A percentile compares a stretch with the other conserved stretches of the same genome.
phyloP scores from a whole-genome alignment of 2,888 invertebrate species.

The Euzetes globulus region DNA sequence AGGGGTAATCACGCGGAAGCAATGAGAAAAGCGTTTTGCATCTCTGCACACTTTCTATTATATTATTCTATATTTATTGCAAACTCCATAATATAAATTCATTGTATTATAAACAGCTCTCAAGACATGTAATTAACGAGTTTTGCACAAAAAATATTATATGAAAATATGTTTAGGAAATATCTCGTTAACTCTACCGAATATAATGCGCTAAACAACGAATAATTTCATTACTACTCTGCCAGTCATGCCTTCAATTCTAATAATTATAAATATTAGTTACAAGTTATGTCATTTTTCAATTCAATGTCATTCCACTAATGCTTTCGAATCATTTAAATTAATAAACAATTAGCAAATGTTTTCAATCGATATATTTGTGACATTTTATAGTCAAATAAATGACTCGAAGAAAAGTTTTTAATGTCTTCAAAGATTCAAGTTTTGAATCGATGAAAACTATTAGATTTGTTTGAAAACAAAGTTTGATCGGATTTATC shows the following conservation, averaged over 20 bases:
- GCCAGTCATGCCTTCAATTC: neutral
- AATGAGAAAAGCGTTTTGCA: conserved; percentile 25
- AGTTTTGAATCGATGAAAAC: too few species aligned
- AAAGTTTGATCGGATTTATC: neutral
- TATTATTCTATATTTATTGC: conserved; percentile 15
- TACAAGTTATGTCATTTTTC: conserved; percentile 1
- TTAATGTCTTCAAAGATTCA: too few species aligned
- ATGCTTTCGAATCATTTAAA: neutral
- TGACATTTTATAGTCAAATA: too few species aligned
- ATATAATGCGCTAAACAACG: conserved; percentile 1
- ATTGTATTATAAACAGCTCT: conserved; percentile 27
- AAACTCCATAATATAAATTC: conserved; percentile 15
- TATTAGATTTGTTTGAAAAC: neutral
- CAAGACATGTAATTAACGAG: conserved; percentile 29
- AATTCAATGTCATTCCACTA: neutral
- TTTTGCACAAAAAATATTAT: conserved; percentile 18
- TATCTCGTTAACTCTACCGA: conserved; percentile 13
- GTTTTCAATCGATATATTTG: too few species aligned
- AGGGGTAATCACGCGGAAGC: conserved; percentile 27
- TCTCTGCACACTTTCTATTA: conserved; percentile 22
- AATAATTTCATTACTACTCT: conserved; percentile 11
- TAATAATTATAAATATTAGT: neutral
- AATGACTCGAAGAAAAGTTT: too few species aligned
- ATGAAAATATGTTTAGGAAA: conserved; percentile 26
- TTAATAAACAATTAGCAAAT: too few species aligned